phyloP scores from a whole-genome alignment of 2,797 vertebrate species.

The Enteromius fasciolatus region DNA sequence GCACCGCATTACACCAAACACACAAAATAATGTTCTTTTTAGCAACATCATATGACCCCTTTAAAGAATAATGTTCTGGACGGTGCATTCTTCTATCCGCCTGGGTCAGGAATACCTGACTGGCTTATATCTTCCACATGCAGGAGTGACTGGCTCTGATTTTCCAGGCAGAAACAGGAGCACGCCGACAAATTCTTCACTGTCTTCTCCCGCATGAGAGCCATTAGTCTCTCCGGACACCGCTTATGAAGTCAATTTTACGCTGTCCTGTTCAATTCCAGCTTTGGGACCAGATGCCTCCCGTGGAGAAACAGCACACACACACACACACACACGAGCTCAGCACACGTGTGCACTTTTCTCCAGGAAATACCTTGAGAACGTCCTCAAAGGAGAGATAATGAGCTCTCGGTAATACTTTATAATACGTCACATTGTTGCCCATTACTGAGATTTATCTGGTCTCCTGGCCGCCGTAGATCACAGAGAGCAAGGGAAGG shows the following conservation, averaged over 20 bases:
- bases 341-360: constrained; percentile 53
- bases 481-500: constrained; percentile 69
- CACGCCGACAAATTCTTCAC: constrained; percentile 75
- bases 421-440: constrained; percentile 76
- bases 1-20: no score
- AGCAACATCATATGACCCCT: no score
- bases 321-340: constrained; percentile 7
- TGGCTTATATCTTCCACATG: constrained; percentile 85
- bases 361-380: constrained; percentile 62
- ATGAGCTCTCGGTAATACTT: constrained; percentile 71
- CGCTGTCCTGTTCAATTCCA: constrained; percentile 78
- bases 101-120: constrained; percentile 77
- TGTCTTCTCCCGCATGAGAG: constrained; percentile 69
- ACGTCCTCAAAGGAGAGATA: constrained; percentile 69
- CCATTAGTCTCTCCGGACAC: constrained; percentile 79
- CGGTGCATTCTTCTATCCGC: constrained; percentile 76
- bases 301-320: constrained; percentile 47
- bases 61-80: constrained; percentile 67
- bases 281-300: constrained; percentile 78
- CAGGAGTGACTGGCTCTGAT: constrained; percentile 66
- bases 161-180: constrained; percentile 75
- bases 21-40: no score
- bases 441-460: constrained; percentile 77
- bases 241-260: constrained; percentile 82
- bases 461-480: constrained; percentile 73